These are phyloP conservation scores for Bhutanitis thaidina DNA, from an alignment of 2,888 invertebrate species.

Conservation along the genomic window DNA sequence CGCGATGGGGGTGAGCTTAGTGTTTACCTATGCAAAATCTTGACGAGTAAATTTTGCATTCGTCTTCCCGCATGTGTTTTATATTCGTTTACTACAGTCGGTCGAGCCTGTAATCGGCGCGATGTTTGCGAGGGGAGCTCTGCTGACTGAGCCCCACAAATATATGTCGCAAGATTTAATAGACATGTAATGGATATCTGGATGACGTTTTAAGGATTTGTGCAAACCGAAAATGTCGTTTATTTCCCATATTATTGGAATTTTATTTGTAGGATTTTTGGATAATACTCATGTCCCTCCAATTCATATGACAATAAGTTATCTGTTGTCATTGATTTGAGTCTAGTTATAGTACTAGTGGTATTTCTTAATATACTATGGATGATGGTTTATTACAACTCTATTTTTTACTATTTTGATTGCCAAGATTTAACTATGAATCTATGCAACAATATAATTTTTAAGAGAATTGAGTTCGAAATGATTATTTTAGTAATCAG, in stretches of 20 bases:
- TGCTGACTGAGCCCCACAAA: constrained; percentile 76
- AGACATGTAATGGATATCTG: constrained; percentile 81
- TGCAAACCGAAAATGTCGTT: constrained; percentile 79
- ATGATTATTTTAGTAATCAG: too few species aligned
- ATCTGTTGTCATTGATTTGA: constrained; percentile 27
- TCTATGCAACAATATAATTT: too few species aligned
- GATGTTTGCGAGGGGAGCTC: constrained; percentile 75
- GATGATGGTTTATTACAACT: too few species aligned
- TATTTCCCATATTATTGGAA: constrained; percentile 71
- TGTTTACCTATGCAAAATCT: constrained; percentile 78
- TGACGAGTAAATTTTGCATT: constrained; percentile 75
- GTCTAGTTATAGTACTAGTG: neutral
- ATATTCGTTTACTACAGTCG: constrained; percentile 79
- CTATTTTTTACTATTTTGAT: too few species aligned
- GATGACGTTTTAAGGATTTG: constrained; percentile 80
- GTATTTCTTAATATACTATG: neutral
- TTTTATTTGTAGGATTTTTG: constrained; percentile 75
- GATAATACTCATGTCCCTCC: constrained; percentile 59
- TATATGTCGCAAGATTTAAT: constrained; percentile 81
- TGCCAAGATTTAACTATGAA: too few species aligned
- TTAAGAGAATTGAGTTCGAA: too few species aligned
- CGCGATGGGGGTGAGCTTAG: constrained; percentile 48
- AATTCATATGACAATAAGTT: constrained; percentile 33
- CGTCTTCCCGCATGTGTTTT: constrained; percentile 78
- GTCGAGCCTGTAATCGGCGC: constrained; percentile 74